Evolutionary conservation across 2,888 invertebrate genomes (phyloP).

Genomic region (Opisthograptis luteolata): DNA sequence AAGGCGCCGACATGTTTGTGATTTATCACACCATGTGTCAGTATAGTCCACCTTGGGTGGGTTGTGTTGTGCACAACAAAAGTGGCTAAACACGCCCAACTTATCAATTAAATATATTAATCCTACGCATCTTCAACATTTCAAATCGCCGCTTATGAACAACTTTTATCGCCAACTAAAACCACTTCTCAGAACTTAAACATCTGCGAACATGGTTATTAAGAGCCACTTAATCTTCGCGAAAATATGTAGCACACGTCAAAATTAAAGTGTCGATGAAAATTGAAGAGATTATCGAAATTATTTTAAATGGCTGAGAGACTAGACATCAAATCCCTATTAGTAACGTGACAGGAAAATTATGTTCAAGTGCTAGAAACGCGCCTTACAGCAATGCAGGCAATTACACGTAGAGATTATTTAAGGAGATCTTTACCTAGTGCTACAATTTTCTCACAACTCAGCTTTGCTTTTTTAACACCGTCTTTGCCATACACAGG

Average conservation of each 20-base stretch:
- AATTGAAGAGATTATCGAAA: slow-evolving; percentile 46
- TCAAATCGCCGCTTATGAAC: no score
- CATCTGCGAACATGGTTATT: slow-evolving; percentile 15
- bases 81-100: no score
- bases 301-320: slow-evolving; percentile 46
- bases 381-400: slow-evolving; percentile 31
- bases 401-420: slow-evolving; percentile 18
- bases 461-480: slow-evolving; percentile 29
- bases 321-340: slow-evolving; percentile 51
- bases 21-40: no score
- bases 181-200: background rate
- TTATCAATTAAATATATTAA: no score
- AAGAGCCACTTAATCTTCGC: slow-evolving; percentile 14
- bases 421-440: slow-evolving; percentile 19
- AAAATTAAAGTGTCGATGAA: slow-evolving; percentile 44
- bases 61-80: no score
- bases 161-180: no score
- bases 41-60: no score
- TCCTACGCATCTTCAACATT: no score
- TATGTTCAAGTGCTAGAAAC: slow-evolving; percentile 30
- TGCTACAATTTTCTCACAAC: slow-evolving; percentile 29
- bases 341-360: slow-evolving; percentile 52
- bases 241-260: slow-evolving; percentile 38
- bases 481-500: background rate
- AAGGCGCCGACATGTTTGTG: no score